phyloP scores from a whole-genome alignment of 2,113 vertebrate genomes.

The Semicossyphus pulcher region DNA sequence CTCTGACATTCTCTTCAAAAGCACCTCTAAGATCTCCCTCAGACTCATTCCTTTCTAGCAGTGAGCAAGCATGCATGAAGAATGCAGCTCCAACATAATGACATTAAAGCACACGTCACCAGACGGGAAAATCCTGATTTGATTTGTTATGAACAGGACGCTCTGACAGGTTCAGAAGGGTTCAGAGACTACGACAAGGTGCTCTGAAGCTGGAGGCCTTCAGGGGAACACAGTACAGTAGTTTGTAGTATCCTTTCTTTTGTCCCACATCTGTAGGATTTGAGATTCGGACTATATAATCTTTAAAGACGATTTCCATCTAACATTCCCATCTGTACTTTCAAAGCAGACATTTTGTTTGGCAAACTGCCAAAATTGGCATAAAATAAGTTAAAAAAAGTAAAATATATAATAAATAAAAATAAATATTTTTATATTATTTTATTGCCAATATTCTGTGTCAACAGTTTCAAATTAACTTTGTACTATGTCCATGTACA shows the following conservation, averaged over 20 bases:
- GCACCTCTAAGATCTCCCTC: background rate
- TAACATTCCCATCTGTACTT: too few relatives aligned
- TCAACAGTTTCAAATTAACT: too few relatives aligned
- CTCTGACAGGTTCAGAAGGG: background rate
- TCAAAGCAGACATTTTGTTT: background rate
- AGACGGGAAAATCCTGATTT: conserved; percentile 15
- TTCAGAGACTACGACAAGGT: background rate
- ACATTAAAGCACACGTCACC: background rate
- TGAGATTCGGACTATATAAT: background rate
- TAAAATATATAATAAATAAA: background rate
- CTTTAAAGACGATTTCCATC: background rate
- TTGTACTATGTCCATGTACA: too few relatives aligned
- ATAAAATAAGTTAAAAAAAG: too few relatives aligned
- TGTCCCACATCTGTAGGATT: background rate
- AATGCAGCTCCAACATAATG: background rate
- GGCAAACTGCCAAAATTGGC: background rate
- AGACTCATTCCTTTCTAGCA: too few relatives aligned
- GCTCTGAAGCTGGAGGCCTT: background rate
- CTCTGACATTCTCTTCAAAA: background rate
- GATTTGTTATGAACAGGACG: background rate
- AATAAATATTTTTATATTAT: too few relatives aligned
- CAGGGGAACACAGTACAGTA: background rate
- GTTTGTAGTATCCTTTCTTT: background rate
- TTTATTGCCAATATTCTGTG: too few relatives aligned
- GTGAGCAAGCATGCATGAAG: background rate